These are phyloP conservation scores for Chesias legatella DNA, from an alignment of 2,888 invertebrate genomes.

Conservation along the genomic window DNA sequence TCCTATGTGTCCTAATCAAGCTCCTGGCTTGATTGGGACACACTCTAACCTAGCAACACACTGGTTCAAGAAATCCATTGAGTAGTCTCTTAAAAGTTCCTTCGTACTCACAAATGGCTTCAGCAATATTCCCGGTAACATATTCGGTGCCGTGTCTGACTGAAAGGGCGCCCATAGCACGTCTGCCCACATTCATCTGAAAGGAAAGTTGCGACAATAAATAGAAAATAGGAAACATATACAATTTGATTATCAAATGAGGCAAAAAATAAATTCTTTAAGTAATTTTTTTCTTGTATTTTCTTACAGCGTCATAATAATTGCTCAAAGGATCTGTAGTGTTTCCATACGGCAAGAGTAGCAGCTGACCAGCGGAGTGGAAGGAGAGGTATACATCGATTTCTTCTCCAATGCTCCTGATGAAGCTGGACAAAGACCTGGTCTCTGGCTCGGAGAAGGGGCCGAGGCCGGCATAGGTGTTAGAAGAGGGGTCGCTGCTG, in stretches of 20 bases:
- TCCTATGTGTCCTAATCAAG: too few relatives aligned
- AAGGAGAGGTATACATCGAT: slow-evolving; percentile 84
- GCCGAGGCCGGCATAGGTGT: slow-evolving; percentile 83
- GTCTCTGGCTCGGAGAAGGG: slow-evolving; percentile 87
- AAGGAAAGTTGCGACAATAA: slow-evolving; percentile 22
- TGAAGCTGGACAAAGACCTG: slow-evolving; percentile 73
- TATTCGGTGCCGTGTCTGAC: slow-evolving; percentile 72
- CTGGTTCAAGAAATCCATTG: too few relatives aligned
- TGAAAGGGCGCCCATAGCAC: slow-evolving; percentile 71
- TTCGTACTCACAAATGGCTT: slow-evolving; percentile 73
- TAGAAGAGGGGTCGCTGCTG: slow-evolving; percentile 78
- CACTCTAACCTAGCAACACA: too few relatives aligned
- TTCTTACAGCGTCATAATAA: slow-evolving; percentile 78
- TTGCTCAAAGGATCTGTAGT: slow-evolving; percentile 78
- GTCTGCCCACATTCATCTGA: slow-evolving; percentile 67
- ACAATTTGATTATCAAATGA: too few relatives aligned
- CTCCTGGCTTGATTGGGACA: too few relatives aligned
- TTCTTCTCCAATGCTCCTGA: slow-evolving; percentile 64
- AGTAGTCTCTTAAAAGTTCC: background rate
- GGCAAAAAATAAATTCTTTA: too few relatives aligned
- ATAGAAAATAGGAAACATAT: too few relatives aligned
- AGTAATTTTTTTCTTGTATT: too few relatives aligned
- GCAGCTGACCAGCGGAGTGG: slow-evolving; percentile 86
- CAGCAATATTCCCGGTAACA: slow-evolving; percentile 74
- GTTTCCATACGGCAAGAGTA: slow-evolving; percentile 87